phyloP scores from a whole-genome alignment of 2,888 invertebrate genomes.

The Drosophila barbarae region DNA sequence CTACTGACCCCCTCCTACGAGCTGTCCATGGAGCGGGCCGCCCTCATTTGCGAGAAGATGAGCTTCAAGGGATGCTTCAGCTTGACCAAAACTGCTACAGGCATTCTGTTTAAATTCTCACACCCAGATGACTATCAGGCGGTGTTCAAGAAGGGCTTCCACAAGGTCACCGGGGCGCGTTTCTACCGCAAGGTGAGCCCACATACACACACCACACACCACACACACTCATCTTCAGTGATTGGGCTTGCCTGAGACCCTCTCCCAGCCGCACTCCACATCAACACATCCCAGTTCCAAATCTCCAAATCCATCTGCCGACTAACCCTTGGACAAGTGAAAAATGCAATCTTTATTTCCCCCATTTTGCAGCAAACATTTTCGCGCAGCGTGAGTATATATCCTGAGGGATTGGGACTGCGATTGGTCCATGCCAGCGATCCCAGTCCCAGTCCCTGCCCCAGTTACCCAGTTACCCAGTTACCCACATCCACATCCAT shows the following conservation, averaged over 20 bases:
- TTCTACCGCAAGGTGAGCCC: constrained; percentile 89
- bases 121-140: constrained; percentile 92
- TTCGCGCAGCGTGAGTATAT: constrained; percentile 69
- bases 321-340: constrained; percentile 39
- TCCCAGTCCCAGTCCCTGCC: not conserved
- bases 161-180: constrained; percentile 91
- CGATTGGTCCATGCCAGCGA: not conserved
- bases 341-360: constrained; percentile 56
- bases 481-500: constrained; percentile 5
- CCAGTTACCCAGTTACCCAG: not conserved
- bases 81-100: constrained; percentile 92
- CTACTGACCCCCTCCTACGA: constrained; percentile 92
- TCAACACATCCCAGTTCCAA: not conserved
- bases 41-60: constrained; percentile 92
- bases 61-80: constrained; percentile 92
- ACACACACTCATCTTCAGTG: constrained; percentile 11
- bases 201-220: not conserved
- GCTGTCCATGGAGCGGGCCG: constrained; percentile 91
- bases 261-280: not conserved
- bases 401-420: constrained; percentile 13
- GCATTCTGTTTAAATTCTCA: constrained; percentile 92
- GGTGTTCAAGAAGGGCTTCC: constrained; percentile 92
- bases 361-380: constrained; percentile 70
- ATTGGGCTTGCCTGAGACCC: constrained; percentile 14
- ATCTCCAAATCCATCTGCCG: not conserved